Base-by-base conservation (phyloP, 2,888 invertebrate species). In the Gastracanthus pulcherrimus region DNA sequence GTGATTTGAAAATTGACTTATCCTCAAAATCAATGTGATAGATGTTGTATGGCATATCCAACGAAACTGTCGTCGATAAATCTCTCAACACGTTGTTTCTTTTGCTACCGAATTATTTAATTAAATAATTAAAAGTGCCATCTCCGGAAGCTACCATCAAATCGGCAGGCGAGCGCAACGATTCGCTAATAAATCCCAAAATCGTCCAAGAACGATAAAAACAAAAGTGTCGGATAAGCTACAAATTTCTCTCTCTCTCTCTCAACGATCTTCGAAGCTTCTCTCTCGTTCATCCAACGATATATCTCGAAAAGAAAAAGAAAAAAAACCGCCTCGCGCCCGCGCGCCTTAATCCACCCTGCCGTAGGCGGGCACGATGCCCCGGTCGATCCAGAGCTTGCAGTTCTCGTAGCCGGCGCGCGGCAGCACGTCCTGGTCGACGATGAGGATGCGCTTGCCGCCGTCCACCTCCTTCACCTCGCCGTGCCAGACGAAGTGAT, bases 401-500 rank as follows among this genome's bases (percentile, higher is more conserved):
- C 97, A 97, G 84, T 95, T 94, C 0, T 95, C 94, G 88, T 55
- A 26, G 26, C 19, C 55, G n/a, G 23, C 93, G 71, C 94, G 93
- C 0, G 95, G 93, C 6, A 95, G 92, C 16, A 94, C 93, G 89
- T 96, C 96, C 89, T 96, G 96, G 0, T 93, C 96, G 1, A 97
- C 94, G 31, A 95, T 93, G 51, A 96, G 92, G 19, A 96, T 93
- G 83, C 93, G 92, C 62, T 92, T 91, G 3, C 90, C 91, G 23
- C 90, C 92, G 41, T 93, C 91, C 77, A 94, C 94, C 7, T 94
- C 93, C 13, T 94, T 92, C 77, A 96, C 92, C 84, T 93, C 94
- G n/a, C 96, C 97, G 85, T 95, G 94, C 93, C 95, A 94, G 1
- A 97, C 96, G 87, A 94, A 97, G 87, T 96, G 94, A 91, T 96